Percentiles rank a stretch among this genome's conserved stretches.
phyloP scores from a whole-genome alignment of 2,797 vertebrate species.

The Pterois miles region DNA sequence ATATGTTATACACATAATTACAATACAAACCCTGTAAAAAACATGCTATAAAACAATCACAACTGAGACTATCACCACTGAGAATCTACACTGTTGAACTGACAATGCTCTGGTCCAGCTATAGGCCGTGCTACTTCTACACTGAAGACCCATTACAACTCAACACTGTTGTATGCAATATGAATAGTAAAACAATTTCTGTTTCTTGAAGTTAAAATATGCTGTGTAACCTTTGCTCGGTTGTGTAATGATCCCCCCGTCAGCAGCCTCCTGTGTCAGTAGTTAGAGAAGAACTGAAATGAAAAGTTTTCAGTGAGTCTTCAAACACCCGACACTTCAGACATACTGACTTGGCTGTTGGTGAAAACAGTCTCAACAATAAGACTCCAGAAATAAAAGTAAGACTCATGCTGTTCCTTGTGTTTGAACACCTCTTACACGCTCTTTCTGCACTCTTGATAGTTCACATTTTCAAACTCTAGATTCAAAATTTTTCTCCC shows the following conservation, averaged over 20 bases:
- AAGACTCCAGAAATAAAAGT: constrained; percentile 62
- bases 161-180: constrained; percentile 13
- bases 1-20: constrained; percentile 46
- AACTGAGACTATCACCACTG: constrained; percentile 40
- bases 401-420: constrained; percentile 50
- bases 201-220: constrained; percentile 58
- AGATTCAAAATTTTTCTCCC: constrained; percentile 3
- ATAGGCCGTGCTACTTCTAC: constrained; percentile 36
- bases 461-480: constrained; percentile 49
- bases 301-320: constrained; percentile 32
- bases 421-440: constrained; percentile 39
- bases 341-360: constrained; percentile 48
- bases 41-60: constrained; percentile 68
- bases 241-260: constrained; percentile 39
- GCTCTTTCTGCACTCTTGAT: constrained; percentile 47
- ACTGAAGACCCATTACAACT: constrained; percentile 23
- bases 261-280: constrained; percentile 29
- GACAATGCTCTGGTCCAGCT: constrained; percentile 17
- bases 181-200: constrained; percentile 23
- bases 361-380: constrained; percentile 53
- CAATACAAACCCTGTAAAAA: constrained; percentile 52
- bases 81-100: constrained; percentile 32
- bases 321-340: constrained; percentile 45
- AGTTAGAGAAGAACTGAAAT: constrained; percentile 30
- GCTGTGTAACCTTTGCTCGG: constrained; percentile 38